phyloP scores from a whole-genome alignment of 2,797 vertebrate genomes.

The Carduelis carduelis region DNA sequence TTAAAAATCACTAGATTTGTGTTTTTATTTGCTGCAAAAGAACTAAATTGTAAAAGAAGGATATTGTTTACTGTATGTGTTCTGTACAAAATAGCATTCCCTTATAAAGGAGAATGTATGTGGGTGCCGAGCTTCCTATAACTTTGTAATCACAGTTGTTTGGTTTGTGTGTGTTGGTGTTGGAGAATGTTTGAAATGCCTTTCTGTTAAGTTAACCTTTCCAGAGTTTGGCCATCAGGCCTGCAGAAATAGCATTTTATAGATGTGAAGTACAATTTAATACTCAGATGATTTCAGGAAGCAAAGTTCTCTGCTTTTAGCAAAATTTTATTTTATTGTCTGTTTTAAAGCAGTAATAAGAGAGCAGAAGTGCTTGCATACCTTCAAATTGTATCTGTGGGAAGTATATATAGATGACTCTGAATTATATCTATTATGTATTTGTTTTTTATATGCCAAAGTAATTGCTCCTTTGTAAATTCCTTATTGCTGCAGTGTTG shows the following conservation, averaged over 20 bases:
- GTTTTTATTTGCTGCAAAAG: background rate
- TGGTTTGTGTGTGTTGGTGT: background rate
- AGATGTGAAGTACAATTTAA: background rate
- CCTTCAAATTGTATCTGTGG: background rate
- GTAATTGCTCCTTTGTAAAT: background rate
- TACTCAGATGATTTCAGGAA: background rate
- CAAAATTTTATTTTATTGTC: background rate
- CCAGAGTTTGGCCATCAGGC: background rate
- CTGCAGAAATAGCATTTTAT: background rate
- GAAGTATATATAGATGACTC: background rate
- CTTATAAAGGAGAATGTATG: background rate
- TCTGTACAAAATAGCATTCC: background rate
- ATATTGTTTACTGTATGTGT: background rate
- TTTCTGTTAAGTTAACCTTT: background rate
- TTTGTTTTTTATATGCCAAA: background rate
- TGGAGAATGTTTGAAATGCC: slow-evolving; percentile 17
- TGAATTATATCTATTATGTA: background rate
- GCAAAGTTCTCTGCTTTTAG: background rate
- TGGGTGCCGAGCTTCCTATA: background rate
- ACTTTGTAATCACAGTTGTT: background rate
- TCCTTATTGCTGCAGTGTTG: background rate
- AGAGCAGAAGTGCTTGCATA: background rate
- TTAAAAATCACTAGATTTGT: background rate
- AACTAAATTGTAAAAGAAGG: background rate
- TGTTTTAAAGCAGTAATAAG: background rate